Evolutionary conservation across 2,888 invertebrate species (phyloP).

Genomic region (Incurvaria masculella): DNA sequence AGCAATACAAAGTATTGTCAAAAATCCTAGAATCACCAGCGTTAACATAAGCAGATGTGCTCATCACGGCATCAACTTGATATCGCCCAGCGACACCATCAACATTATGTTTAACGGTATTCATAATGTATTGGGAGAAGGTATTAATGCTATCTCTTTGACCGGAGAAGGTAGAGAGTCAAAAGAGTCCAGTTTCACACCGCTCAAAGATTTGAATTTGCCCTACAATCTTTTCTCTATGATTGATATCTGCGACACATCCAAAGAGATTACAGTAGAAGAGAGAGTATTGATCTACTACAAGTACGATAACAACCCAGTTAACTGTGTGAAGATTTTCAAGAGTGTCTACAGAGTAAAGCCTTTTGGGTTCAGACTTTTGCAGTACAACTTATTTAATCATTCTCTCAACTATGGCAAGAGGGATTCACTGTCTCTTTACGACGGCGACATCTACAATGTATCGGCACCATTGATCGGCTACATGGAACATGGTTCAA

Average conservation of each 20-base stretch:
- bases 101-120: conserved; percentile 73
- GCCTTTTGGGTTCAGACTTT: conserved; percentile 82
- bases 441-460: conserved; percentile 92
- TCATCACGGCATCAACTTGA: conserved; percentile 87
- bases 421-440: conserved; percentile 81
- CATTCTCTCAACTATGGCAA: conserved; percentile 77
- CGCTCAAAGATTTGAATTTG: conserved; percentile 74
- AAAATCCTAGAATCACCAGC: conserved; percentile 76
- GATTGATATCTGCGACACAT: conserved; percentile 94
- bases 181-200: conserved; percentile 84
- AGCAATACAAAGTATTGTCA: conserved; percentile 85
- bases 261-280: conserved; percentile 86
- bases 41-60: conserved; percentile 84
- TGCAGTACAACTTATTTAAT: conserved; percentile 91
- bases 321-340: conserved; percentile 97
- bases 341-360: conserved; percentile 81
- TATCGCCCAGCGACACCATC: conserved; percentile 82
- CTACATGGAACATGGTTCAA: conserved; percentile 68
- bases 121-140: conserved; percentile 82
- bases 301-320: conserved; percentile 94
- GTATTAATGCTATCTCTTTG: conserved; percentile 83
- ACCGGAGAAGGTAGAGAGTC: conserved; percentile 91
- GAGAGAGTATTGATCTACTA: conserved; percentile 91
- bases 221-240: conserved; percentile 93
- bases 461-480: conserved; percentile 70